Base-by-base conservation (phyloP, 2,797 vertebrate species). In the Kryptolebias ocellatus region DNA sequence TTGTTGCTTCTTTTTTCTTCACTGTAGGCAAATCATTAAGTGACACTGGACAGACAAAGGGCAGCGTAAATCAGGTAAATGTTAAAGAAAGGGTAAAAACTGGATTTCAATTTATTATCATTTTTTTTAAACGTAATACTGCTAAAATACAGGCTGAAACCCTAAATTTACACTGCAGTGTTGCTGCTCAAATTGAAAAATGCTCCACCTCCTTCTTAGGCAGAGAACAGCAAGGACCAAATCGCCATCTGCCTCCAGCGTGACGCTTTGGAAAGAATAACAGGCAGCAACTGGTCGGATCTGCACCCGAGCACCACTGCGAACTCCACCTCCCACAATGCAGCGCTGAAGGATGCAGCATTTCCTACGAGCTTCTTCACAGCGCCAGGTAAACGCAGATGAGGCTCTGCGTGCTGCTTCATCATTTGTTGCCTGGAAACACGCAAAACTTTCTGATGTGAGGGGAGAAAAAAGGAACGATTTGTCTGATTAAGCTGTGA, bases 201-300 rank as follows among this genome's bases (percentile, higher is more conserved):
- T 59, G 14, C 27, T 27, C 42, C 20, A 20, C 18, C 24, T 70
- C n/a, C 18, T 54, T 67, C 53, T 45, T 63, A 93, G 92, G 62
- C 70, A n/a, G 81, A 89, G 7, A 92, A 93, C 57, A 84, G 47
- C 76, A 92, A 94, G 73, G 90, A 91, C 18, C 88, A 88, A 27
- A 78, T 92, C 73, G 77, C 88, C 77, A 69, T 92, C 64, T 84
- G 85, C 62, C 71, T 92, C 37, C 83, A 87, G 69, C 82, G 70
- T 20, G 87, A 91, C 1, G 2, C 79, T 37, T 50, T 77, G 64
- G 87, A 89, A 55, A 81, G 76, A 64, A 56, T 83, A 50, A 4
- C 83, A 5, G 74, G 66, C 66, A 77, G 67, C 2, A 74, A 80
- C 34, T 86, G 75, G 86, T 58, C 85, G 12, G 75, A 83, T 11